Percentiles rank a stretch among this genome's conserved stretches.
Conservation (phyloP, 2,113 vertebrate genomes). For the Gambusia affinis region DNA sequence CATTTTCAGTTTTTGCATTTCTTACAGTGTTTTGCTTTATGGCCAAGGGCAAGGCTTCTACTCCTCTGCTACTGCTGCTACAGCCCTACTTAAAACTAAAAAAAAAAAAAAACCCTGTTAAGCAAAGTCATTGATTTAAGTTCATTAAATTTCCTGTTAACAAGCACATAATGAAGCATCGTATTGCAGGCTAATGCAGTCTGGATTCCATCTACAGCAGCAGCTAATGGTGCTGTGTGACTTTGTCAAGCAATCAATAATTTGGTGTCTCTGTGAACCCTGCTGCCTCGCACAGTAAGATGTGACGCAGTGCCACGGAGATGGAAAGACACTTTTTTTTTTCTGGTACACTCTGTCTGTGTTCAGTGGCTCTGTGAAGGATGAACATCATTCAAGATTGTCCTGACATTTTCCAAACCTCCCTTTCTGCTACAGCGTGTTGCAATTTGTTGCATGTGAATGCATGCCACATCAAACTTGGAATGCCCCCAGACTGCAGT, state of each 20-base stretch:
- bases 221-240: constrained; percentile 62
- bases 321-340: constrained; percentile 49
- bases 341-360: constrained; percentile 43
- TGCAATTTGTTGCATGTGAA: constrained; percentile 15
- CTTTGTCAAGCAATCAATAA: constrained; percentile 63
- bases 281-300: constrained; percentile 41
- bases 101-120: constrained; percentile 11
- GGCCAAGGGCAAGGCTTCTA: constrained; percentile 43
- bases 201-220: constrained; percentile 42
- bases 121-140: constrained; percentile 56
- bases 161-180: constrained; percentile 57
- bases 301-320: constrained; percentile 38
- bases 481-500: constrained; percentile 40
- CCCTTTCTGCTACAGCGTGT: constrained; percentile 36
- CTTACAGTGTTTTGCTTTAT: constrained; percentile 47
- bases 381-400: constrained; percentile 25
- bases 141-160: constrained; percentile 64
- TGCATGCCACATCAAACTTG: constrained; percentile 27
- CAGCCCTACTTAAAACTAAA: constrained; percentile 26
- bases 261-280: constrained; percentile 66
- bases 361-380: constrained; percentile 34
- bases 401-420: constrained; percentile 27
- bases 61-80: constrained; percentile 22
- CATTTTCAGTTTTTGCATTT: constrained; percentile 47
- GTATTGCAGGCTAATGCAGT: constrained; percentile 43